These are phyloP conservation scores for Ceratosolen fusciceps DNA, from an alignment of 1,140 invertebrate genomes.

Conservation along the genomic window DNA sequence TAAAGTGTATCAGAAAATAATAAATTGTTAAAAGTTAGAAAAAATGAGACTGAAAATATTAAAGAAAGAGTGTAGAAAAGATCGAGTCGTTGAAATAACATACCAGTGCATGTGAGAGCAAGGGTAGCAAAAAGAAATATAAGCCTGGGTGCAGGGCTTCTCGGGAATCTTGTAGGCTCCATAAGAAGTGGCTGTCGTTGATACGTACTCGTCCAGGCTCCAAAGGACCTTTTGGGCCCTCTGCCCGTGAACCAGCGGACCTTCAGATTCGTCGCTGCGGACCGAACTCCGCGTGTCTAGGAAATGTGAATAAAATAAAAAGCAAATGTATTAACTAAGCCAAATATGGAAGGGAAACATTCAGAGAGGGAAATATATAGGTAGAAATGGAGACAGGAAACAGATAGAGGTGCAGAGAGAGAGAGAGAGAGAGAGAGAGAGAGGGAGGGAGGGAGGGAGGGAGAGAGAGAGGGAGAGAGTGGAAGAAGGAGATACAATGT, in stretches of 20 bases:
- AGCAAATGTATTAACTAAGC: background rate
- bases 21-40: too few species aligned
- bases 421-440: background rate
- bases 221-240: constrained; percentile 21
- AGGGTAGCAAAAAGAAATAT: constrained; percentile 63
- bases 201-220: constrained; percentile 11
- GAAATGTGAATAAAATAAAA: background rate
- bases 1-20: too few species aligned
- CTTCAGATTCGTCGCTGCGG: constrained; percentile 31
- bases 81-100: background rate
- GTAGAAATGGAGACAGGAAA: background rate
- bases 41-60: background rate
- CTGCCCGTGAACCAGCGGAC: constrained; percentile 40
- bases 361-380: background rate
- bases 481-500: too few species aligned
- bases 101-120: constrained; percentile 64
- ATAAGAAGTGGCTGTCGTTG: constrained; percentile 50
- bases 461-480: too few species aligned
- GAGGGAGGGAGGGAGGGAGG: background rate
- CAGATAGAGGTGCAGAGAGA: background rate
- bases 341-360: background rate
- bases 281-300: background rate
- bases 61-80: background rate
- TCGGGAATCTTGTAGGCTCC: constrained; percentile 61
- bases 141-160: constrained; percentile 62